Evolutionary conservation across 1,140 invertebrate genomes (phyloP), one percentile per base, ranked within the genome.

Genomic region (Saccostrea cuccullata): DNA sequence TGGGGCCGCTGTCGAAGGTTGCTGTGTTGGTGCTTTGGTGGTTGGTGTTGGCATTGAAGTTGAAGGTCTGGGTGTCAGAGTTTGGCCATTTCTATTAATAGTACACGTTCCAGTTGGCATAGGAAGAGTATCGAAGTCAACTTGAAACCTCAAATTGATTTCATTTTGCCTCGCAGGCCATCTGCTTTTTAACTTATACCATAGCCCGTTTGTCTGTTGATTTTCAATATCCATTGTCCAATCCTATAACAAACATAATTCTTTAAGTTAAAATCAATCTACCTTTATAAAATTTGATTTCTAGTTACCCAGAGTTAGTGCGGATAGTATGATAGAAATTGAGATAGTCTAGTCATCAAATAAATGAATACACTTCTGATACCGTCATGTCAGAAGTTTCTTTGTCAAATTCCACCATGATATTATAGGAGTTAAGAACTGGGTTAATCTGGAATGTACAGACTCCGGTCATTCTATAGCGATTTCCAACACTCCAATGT

Each of bases 201-300:
- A 82, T 36, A 36, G 26, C 12, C 73, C 73, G 17, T 64, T 64
- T 6, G 58, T 6, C 58, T 64, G 15, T n/a, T 64, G 58, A n/a
- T 64, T 17, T n/a, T 64, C 58, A 64, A 64, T n/a, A 64, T 64
- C n/a, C 58, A 64, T 64, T 64, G 58, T 64, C 58, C 58, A 64
- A 0, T 20, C n/a, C 58, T 64, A 64, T 20, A 64, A 20, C 20
- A 20, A 60, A n/a, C n/a, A n/a, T n/a, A 1, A 5, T 20, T 17
- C n/a, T 17, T 5, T 47, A 47, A 47, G 47, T 47, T 47, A 47
- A 23, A 36, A 26, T 47, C 0, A 47, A 3, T 47, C 47, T 47
- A 47, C 47, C 9, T 47, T 47, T 36, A 36, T 2, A 47, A 47
- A 47, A 47, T 47, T 9, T 8, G 47, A 47, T 47, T 47, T 47